Percentiles rank a stretch among this genome's conserved stretches.
These are phyloP conservation scores for Dryas iulia DNA, from an alignment of 1,140 invertebrate genomes.

Conservation along the genomic window DNA sequence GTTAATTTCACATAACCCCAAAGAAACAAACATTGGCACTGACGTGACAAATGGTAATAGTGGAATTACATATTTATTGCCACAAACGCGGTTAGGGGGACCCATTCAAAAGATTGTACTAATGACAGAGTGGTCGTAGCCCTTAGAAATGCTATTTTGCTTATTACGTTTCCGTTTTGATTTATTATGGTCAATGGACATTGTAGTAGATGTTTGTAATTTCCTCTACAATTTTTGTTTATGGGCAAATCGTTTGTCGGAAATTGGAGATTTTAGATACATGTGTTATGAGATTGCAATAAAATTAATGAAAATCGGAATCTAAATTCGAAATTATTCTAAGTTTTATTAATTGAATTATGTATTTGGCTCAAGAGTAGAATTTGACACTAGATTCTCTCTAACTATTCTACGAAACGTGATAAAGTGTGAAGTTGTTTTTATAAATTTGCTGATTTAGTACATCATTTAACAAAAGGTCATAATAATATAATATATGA, in stretches of 20 bases:
- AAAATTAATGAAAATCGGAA: too few species aligned
- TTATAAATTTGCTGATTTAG: too few species aligned
- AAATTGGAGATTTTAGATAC: too few species aligned
- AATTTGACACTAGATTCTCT: too few species aligned
- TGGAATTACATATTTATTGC: slow-evolving; percentile 22
- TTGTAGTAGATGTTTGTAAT: slow-evolving; percentile 5
- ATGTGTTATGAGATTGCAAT: too few species aligned
- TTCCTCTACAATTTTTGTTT: not conserved
- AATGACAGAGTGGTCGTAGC: slow-evolving; percentile 11
- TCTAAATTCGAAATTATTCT: too few species aligned
- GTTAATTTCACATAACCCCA: not conserved
- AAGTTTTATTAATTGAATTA: too few species aligned
- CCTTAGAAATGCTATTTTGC: slow-evolving; percentile 18
- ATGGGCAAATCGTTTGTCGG: not conserved
- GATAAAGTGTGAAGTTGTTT: too few species aligned
- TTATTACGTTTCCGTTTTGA: slow-evolving; percentile 9
- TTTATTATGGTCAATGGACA: not conserved
- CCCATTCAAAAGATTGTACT: slow-evolving; percentile 18
- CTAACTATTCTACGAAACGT: too few species aligned
- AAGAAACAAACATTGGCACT: slow-evolving; percentile 2
- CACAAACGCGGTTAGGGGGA: slow-evolving; percentile 2
- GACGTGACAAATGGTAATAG: slow-evolving; percentile 25
- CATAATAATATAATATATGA: too few species aligned
- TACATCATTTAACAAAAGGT: too few species aligned
- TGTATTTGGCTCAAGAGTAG: too few species aligned